Evolutionary conservation across 2,888 invertebrate species (phyloP).

Genomic region (Drosophila paranaensis): DNA sequence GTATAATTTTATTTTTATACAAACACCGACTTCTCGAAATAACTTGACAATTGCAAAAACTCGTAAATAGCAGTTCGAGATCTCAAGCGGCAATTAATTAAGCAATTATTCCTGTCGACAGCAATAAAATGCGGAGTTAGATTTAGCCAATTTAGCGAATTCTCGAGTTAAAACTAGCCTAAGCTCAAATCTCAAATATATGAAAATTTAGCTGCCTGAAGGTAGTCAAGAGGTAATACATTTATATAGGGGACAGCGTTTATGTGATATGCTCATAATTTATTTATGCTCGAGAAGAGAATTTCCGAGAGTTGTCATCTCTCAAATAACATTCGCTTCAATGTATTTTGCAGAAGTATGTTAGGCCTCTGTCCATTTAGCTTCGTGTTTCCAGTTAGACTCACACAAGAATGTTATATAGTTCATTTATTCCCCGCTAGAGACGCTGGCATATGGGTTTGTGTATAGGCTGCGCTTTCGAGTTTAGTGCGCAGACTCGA

Average conservation of each 20-base stretch:
- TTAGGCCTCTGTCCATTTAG: background rate
- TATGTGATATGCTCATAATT: background rate
- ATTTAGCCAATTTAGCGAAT: background rate
- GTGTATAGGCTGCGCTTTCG: constrained; percentile 53
- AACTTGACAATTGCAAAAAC: background rate
- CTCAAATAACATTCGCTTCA: background rate
- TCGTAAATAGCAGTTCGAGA: no score
- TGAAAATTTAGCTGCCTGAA: no score
- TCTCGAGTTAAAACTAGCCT: background rate
- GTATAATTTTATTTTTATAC: no score
- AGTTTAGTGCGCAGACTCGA: constrained; percentile 63
- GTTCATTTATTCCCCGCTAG: constrained; percentile 59
- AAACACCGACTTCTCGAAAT: background rate
- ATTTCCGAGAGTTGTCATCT: no score
- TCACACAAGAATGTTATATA: constrained; percentile 26
- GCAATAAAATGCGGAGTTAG: background rate
- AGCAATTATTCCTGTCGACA: background rate
- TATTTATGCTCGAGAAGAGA: background rate
- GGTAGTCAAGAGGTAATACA: no score
- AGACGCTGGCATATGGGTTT: constrained; percentile 45
- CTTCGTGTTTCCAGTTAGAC: background rate
- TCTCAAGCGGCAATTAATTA: background rate
- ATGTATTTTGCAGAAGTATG: background rate
- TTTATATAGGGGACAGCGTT: background rate
- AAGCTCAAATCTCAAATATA: background rate